A percentile compares a stretch with the other conserved stretches of the same genome.
These are phyloP conservation scores for Dryomyza anilis DNA, from an alignment of 2,888 invertebrate species.

Conservation along the genomic window DNA sequence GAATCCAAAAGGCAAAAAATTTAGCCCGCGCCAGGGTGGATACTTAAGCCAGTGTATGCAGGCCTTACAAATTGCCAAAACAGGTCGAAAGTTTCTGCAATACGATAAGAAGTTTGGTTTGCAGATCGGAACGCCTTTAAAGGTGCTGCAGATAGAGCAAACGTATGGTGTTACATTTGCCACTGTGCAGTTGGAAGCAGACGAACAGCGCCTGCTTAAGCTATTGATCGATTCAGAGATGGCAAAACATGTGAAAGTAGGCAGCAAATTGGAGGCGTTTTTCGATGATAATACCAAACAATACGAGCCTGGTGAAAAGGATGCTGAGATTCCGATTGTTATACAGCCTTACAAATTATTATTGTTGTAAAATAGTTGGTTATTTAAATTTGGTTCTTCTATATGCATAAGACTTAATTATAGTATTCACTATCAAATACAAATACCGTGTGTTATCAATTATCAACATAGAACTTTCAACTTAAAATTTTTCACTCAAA, in stretches of 20 bases:
- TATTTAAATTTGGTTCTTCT: no score
- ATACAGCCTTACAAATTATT: conserved; percentile 37
- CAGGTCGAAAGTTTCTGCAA: conserved; percentile 33
- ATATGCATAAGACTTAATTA: no score
- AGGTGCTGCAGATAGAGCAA: conserved; percentile 25
- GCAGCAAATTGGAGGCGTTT: conserved; percentile 36
- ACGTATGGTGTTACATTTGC: conserved; percentile 35
- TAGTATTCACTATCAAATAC: no score
- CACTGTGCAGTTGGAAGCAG: conserved; percentile 24
- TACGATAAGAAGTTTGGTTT: conserved; percentile 36
- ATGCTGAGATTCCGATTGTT: conserved; percentile 14
- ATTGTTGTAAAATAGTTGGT: conserved; percentile 18
- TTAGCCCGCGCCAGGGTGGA: conserved; percentile 31
- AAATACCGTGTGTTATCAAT: no score
- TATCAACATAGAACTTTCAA: no score
- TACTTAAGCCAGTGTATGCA: conserved; percentile 30
- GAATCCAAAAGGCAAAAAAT: background rate
- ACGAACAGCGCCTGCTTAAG: background rate
- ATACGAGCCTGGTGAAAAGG: conserved; percentile 20
- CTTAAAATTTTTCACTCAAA: no score
- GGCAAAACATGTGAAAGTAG: conserved; percentile 24
- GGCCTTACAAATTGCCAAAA: conserved; percentile 23
- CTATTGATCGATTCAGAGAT: conserved; percentile 30
- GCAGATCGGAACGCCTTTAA: conserved; percentile 26
- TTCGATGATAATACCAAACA: conserved; percentile 29